Evolutionary conservation across 64 coral and sea anemone genomes (phyloP), one percentile per base, ranked within the genome.

Genomic region (Stichodactyla mertensii): DNA sequence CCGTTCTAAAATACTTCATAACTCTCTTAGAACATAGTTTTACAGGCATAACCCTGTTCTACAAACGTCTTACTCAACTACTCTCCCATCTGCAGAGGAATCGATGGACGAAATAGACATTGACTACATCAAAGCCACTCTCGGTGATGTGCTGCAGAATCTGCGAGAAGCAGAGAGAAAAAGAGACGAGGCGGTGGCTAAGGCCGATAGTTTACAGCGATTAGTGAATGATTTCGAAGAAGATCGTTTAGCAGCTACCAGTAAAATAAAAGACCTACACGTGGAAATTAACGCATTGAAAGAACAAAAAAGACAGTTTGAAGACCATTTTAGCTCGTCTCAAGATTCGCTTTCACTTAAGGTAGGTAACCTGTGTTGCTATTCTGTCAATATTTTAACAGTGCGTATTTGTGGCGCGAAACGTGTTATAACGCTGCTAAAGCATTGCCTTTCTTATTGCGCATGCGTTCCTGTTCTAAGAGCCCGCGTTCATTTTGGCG

Each of bases 61-160:
- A 3, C 9, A 9, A 58, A 58, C 8, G 8, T 15, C 14, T 58
- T 58, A 58, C 16, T 69, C 0, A 20, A 7, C 10, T 74, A n/a
- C 69, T 12, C 2, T 74, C 23, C 27, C 16, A 23, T 74, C n/a
- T 7, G 12, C 69, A 96, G 94, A 96, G 0, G 94, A 96, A 22
- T 92, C 89, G 6, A 87, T 91, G 20, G 91, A 96, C 56, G 94
- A 96, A 57, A 93, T 96, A 18, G 91, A 96, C 15, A 88, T 85
- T 6, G 94, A 96, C 28, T 36, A 56, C 8, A 91, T 93, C 54
- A 96, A 96, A 82, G 66, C 85, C 0, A 70, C 94, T 8, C 80
- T 96, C 15, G 14, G 18, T 26, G 91, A 93, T 10, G 69, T 96
- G 6, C 79, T 96, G 13, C 91, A 96, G n/a, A 96, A 90, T 85